Percentiles rank a stretch among this genome's conserved stretches.
Conservation (phyloP, 2,113 vertebrate genomes). For the Thalassoma bifasciatum region DNA sequence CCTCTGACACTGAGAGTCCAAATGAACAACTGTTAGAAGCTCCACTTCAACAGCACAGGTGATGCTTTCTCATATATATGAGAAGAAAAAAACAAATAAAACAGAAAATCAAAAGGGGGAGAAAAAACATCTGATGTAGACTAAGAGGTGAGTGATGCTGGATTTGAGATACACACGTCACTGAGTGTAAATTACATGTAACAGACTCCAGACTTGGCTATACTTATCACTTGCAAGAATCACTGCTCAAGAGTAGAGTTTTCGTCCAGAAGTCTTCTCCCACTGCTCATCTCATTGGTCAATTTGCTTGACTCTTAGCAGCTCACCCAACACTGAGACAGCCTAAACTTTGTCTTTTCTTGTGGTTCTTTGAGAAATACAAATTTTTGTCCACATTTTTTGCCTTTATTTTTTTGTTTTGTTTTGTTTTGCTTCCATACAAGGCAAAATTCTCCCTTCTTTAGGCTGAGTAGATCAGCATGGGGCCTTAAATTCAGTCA, state of each 20-base stretch:
- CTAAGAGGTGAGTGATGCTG: too few relatives aligned
- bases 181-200: neutral
- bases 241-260: neutral
- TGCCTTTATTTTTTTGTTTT: too few relatives aligned
- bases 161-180: constrained; percentile 5
- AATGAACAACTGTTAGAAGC: neutral
- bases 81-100: constrained; percentile 15
- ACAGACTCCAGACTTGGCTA: constrained; percentile 5
- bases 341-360: too few relatives aligned
- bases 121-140: neutral
- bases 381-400: too few relatives aligned
- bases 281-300: neutral
- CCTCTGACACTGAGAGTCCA: neutral
- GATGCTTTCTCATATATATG: neutral
- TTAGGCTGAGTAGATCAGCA: too few relatives aligned
- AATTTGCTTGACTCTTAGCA: neutral
- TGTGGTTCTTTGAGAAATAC: too few relatives aligned
- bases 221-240: neutral
- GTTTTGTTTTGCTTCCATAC: too few relatives aligned
- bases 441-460: too few relatives aligned
- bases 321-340: neutral
- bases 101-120: constrained; percentile 4
- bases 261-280: neutral
- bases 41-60: neutral
- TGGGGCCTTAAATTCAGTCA: too few relatives aligned